These are phyloP conservation scores for Microcaecilia unicolor DNA, from an alignment of 2,797 vertebrate species.

Conservation along the genomic window DNA sequence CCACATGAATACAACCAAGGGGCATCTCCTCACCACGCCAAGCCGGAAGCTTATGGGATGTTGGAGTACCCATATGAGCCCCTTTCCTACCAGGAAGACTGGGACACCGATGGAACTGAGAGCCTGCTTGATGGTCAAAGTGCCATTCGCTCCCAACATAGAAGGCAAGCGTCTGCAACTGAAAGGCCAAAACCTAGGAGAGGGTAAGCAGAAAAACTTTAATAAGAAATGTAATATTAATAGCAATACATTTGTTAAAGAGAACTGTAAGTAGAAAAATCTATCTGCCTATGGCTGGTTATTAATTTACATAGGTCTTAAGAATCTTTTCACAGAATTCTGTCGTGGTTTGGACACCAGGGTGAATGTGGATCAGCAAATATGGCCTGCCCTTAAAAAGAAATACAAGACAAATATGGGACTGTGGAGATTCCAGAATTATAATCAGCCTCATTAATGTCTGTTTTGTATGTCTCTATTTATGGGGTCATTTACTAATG, in stretches of 20 bases:
- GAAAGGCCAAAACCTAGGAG: neutral
- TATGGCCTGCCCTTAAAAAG: too few relatives aligned
- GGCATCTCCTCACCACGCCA: neutral
- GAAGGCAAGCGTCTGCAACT: constrained; percentile 5
- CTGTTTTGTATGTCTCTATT: too few relatives aligned
- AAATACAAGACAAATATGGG: too few relatives aligned
- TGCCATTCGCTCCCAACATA: neutral
- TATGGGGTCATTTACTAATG: too few relatives aligned
- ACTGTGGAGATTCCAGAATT: too few relatives aligned
- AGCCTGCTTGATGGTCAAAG: constrained; percentile 9
- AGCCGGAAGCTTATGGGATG: neutral
- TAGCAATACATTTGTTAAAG: fast-evolving
- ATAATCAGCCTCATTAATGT: too few relatives aligned
- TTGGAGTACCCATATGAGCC: constrained; percentile 6
- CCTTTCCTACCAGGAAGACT: neutral
- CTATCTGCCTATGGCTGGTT: too few relatives aligned
- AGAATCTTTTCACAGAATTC: too few relatives aligned
- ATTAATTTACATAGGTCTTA: too few relatives aligned
- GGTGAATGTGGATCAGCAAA: too few relatives aligned
- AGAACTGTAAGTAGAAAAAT: neutral
- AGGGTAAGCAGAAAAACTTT: constrained; percentile 32
- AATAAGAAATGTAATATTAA: too few relatives aligned
- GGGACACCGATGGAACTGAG: constrained; percentile 12
- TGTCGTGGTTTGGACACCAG: too few relatives aligned
- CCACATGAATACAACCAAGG: neutral